A percentile compares a stretch with the other conserved stretches of the same genome.
Evolutionary conservation across 1,140 invertebrate genomes (phyloP).

Genomic region (Matsumurasca onukii): DNA sequence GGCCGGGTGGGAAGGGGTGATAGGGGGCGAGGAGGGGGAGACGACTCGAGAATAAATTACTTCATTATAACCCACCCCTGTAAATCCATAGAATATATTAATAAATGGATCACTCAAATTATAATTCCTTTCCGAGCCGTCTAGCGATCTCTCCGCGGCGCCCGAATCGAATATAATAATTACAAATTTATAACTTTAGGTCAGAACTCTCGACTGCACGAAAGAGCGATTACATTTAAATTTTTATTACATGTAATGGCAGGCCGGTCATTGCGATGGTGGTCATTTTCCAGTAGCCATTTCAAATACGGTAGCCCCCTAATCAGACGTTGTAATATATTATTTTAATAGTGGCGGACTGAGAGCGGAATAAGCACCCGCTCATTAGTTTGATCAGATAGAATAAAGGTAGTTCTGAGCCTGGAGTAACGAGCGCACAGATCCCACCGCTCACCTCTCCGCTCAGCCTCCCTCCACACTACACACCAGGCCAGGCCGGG

Average conservation of each 20-base stretch:
- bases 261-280: slow-evolving; percentile 13
- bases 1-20: too few relatives aligned
- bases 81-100: too few relatives aligned
- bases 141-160: not conserved
- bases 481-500: too few relatives aligned
- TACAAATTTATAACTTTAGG: slow-evolving; percentile 25
- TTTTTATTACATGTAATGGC: slow-evolving; percentile 27
- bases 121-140: too few relatives aligned
- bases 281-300: slow-evolving; percentile 28
- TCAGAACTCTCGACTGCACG: not conserved
- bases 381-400: slow-evolving; percentile 21
- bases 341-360: slow-evolving; percentile 27
- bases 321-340: slow-evolving; percentile 23
- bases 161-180: slow-evolving; percentile 18
- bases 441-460: too few relatives aligned
- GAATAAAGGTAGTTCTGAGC: slow-evolving; percentile 22
- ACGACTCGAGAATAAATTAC: too few relatives aligned
- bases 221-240: slow-evolving; percentile 29
- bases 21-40: too few relatives aligned
- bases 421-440: too few relatives aligned
- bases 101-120: too few relatives aligned
- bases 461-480: too few relatives aligned
- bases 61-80: too few relatives aligned
- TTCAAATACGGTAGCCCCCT: slow-evolving; percentile 27
- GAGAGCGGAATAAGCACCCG: not conserved